Evolutionary conservation across 2,888 invertebrate species (phyloP).

Genomic region (Keiferia lycopersicella): DNA sequence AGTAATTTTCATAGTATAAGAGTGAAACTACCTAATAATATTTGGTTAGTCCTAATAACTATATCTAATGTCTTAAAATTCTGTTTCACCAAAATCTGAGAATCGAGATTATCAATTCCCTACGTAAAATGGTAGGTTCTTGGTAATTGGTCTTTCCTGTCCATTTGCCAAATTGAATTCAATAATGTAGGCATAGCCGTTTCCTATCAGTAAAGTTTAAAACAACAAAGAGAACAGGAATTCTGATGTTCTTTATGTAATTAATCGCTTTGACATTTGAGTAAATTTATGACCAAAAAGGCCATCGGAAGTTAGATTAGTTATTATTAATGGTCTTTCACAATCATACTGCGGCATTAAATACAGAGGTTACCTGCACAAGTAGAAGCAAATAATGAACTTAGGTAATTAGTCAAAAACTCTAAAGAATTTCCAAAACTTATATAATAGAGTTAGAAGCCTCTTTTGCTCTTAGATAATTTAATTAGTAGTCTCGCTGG

Average conservation of each 20-base stretch:
- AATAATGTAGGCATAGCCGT: too few species aligned
- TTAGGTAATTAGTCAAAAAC: not conserved
- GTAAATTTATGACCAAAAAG: not conserved
- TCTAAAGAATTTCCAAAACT: not conserved
- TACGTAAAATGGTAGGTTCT: too few species aligned
- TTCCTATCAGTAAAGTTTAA: conserved; percentile 1
- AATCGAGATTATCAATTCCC: too few species aligned
- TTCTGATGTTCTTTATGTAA: not conserved
- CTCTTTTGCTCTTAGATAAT: conserved; percentile 6
- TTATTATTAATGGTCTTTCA: not conserved
- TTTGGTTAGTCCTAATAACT: too few species aligned
- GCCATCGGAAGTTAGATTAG: not conserved
- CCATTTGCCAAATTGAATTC: too few species aligned
- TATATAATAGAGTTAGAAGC: not conserved
- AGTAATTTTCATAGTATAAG: too few species aligned
- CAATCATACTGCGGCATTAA: not conserved
- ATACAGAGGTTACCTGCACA: not conserved
- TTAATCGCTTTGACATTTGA: not conserved
- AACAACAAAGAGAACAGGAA: not conserved
- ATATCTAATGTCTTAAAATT: too few species aligned
- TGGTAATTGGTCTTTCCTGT: too few species aligned
- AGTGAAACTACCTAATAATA: too few species aligned
- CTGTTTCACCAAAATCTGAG: too few species aligned
- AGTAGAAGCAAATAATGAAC: not conserved
- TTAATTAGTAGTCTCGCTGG: not conserved